Percentiles rank a stretch among this genome's conserved stretches.
Conservation (phyloP, 2,113 vertebrate genomes). For the Plestiodon gilberti region DNA sequence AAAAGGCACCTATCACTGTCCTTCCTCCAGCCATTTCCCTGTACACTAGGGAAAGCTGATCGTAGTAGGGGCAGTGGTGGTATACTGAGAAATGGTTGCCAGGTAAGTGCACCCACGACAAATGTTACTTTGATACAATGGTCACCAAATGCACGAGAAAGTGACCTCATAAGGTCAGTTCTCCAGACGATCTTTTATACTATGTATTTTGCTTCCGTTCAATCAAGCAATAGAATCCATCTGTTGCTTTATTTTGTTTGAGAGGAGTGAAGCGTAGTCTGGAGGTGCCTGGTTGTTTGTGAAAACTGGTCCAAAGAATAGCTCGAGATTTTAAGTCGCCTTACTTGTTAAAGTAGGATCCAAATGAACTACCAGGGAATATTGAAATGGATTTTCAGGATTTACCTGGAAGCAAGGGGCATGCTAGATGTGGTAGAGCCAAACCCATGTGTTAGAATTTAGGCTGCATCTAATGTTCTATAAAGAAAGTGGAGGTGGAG, state of each 20-base stretch:
- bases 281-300: background rate
- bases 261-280: background rate
- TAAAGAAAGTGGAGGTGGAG: background rate
- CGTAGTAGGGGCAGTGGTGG: too few relatives aligned
- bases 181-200: too few relatives aligned
- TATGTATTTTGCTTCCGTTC: background rate
- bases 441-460: background rate
- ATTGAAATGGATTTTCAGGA: background rate
- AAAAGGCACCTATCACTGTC: background rate
- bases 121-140: background rate
- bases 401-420: background rate
- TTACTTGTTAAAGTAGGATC: background rate
- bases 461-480: background rate
- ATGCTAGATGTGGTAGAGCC: background rate
- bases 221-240: background rate
- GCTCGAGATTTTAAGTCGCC: background rate
- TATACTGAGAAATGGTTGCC: background rate
- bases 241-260: background rate
- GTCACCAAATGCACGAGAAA: background rate
- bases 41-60: background rate
- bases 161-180: background rate
- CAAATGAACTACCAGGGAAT: background rate
- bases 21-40: background rate
- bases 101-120: background rate
- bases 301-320: background rate